phyloP scores from a whole-genome alignment of 1,140 invertebrate species.

The Drosophila sp. region DNA sequence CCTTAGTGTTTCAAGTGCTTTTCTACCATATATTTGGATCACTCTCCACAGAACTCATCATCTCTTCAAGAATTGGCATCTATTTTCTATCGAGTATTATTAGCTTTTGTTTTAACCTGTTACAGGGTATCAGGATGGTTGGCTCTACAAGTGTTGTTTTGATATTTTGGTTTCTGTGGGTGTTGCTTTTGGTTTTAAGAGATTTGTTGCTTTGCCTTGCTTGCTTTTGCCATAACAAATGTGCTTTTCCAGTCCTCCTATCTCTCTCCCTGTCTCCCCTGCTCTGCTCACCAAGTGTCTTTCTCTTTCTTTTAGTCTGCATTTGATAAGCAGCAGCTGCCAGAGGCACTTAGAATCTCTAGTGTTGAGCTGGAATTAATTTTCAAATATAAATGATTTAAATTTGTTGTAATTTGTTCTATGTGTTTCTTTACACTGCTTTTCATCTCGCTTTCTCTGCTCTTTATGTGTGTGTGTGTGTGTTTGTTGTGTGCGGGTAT shows the following conservation, averaged over 20 bases:
- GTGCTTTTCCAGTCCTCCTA: slow-evolving; percentile 31
- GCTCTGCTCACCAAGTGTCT: neutral
- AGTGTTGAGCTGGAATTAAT: slow-evolving; percentile 53
- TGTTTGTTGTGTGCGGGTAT: neutral
- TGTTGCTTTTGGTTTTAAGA: slow-evolving; percentile 60
- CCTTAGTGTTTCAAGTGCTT: too few species aligned
- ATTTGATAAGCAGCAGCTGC: slow-evolving; percentile 44
- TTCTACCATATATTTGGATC: too few species aligned
- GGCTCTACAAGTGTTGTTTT: neutral
- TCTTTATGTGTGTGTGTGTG: neutral
- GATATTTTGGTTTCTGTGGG: slow-evolving; percentile 35
- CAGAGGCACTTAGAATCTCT: slow-evolving; percentile 42
- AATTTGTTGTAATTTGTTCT: slow-evolving; percentile 45
- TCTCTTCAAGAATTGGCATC: too few species aligned
- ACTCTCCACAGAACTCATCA: too few species aligned
- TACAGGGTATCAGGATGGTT: neutral
- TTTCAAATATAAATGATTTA: slow-evolving; percentile 62
- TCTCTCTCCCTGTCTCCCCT: neutral
- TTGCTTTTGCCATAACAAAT: slow-evolving; percentile 60
- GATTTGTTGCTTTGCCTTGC: slow-evolving; percentile 51
- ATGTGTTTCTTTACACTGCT: neutral
- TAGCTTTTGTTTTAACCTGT: neutral
- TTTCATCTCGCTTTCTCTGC: neutral
- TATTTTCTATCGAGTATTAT: neutral
- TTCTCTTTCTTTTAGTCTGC: slow-evolving; percentile 1